A percentile compares a stretch with the other conserved stretches of the same genome.
These are phyloP conservation scores for Bucco capensis DNA, from an alignment of 2,113 vertebrate genomes.

Conservation along the genomic window DNA sequence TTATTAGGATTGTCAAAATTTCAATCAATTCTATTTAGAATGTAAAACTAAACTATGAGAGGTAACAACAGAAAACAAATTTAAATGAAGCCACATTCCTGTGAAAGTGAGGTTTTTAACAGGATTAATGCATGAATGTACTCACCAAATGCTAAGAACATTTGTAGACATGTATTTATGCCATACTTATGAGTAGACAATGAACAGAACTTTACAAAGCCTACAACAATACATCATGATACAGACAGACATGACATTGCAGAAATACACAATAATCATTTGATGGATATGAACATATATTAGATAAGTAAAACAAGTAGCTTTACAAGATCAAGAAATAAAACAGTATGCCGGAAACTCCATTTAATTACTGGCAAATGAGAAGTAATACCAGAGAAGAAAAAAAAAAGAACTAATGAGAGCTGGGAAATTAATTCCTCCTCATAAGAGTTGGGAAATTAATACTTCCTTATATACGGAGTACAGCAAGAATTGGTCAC, in stretches of 20 bases:
- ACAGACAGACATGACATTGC: background rate
- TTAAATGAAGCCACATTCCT: background rate
- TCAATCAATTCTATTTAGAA: background rate
- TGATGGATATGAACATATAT: background rate
- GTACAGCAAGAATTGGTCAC: background rate
- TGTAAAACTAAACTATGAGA: background rate
- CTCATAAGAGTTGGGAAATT: background rate
- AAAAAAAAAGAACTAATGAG: background rate
- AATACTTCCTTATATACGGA: background rate
- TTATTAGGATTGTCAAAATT: background rate
- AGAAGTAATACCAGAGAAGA: background rate
- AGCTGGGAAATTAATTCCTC: too few species aligned
- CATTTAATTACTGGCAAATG: background rate
- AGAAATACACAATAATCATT: background rate
- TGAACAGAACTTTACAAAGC: background rate
- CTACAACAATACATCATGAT: background rate
- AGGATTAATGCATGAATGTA: background rate
- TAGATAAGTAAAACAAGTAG: background rate
- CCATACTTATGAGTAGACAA: background rate
- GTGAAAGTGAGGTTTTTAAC: background rate
- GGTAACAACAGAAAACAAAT: background rate
- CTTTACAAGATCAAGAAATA: background rate
- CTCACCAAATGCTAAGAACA: background rate
- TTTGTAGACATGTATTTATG: background rate
- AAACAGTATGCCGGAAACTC: background rate